Evolutionary conservation across 2,888 invertebrate genomes (phyloP).

Genomic region (Meloe dianella): DNA sequence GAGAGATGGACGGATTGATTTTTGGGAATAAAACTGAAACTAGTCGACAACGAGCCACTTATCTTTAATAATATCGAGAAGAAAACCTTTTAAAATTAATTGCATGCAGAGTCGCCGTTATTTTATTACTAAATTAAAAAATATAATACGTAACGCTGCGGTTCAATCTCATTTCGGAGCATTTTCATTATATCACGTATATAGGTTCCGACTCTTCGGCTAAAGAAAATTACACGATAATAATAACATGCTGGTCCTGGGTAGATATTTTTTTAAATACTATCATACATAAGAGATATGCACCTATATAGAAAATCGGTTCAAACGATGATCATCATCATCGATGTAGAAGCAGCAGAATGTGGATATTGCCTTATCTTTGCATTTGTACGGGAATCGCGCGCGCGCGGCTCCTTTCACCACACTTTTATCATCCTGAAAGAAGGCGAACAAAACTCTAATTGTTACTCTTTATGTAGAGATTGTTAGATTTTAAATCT

Average conservation of each 20-base stretch:
- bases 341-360: too few species aligned
- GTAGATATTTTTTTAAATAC: slow-evolving; percentile 51
- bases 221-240: slow-evolving; percentile 54
- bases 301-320: slow-evolving; percentile 28
- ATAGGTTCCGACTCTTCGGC: slow-evolving; percentile 37
- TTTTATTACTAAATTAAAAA: slow-evolving; percentile 58
- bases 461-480: background rate
- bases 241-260: slow-evolving; percentile 52
- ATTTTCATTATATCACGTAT: slow-evolving; percentile 50
- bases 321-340: slow-evolving; percentile 6
- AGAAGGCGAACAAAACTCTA: background rate
- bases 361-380: background rate
- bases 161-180: slow-evolving; percentile 44
- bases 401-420: background rate
- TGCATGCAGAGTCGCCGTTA: slow-evolving; percentile 55
- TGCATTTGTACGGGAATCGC: background rate
- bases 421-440: background rate
- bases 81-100: slow-evolving; percentile 60
- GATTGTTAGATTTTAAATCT: background rate
- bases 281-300: slow-evolving; percentile 45
- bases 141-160: slow-evolving; percentile 46
- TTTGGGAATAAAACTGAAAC: slow-evolving; percentile 25
- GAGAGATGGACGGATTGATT: background rate
- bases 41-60: slow-evolving; percentile 48
- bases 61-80: slow-evolving; percentile 59